Evolutionary conservation across 1,140 invertebrate species (phyloP).

Genomic region (Caenorhabditis inopinata): DNA sequence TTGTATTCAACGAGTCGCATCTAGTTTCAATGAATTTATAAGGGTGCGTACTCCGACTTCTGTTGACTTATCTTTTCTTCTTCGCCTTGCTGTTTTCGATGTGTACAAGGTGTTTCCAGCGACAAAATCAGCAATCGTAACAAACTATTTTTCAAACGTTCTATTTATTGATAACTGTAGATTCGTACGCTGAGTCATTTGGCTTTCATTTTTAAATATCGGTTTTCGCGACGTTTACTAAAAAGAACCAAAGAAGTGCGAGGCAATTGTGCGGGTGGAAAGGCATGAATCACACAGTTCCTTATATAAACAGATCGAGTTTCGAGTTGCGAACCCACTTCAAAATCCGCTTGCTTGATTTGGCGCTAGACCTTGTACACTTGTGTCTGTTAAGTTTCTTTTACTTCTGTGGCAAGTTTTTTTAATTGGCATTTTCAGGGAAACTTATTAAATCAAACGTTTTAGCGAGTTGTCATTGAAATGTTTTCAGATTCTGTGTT

Average conservation of each 20-base stretch:
- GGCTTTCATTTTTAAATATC: not conserved
- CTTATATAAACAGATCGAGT: constrained; percentile 28
- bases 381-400: not conserved
- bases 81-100: not conserved
- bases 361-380: not conserved
- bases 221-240: not conserved
- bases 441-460: no score
- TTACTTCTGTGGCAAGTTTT: not conserved
- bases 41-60: not conserved
- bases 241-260: not conserved
- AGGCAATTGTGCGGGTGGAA: constrained; percentile 1
- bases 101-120: not conserved
- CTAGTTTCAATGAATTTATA: constrained; percentile 13
- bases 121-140: not conserved
- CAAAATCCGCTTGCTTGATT: constrained; percentile 13
- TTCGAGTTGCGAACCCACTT: constrained; percentile 11
- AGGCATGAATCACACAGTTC: constrained; percentile 29
- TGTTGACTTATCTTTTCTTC: constrained; percentile 13
- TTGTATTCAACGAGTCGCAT: constrained; percentile 25
- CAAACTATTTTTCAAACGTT: not conserved
- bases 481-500: no score
- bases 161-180: not conserved
- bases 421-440: no score
- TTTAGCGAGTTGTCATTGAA: no score
- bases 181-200: not conserved